Evolutionary conservation across 2,797 vertebrate genomes (phyloP).

Genomic region (Pangasius macronema): DNA sequence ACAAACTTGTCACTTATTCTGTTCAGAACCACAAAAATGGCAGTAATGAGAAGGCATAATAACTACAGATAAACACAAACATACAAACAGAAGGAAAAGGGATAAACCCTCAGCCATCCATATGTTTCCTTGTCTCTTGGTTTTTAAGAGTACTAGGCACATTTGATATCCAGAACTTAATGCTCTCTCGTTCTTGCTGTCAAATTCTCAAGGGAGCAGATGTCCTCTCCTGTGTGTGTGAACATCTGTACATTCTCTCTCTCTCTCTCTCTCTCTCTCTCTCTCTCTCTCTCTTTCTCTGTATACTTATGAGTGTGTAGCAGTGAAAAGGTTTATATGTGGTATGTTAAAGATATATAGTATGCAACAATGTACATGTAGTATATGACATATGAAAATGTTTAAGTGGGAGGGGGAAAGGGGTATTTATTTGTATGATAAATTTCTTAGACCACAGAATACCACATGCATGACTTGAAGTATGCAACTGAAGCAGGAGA

Average conservation of each 20-base stretch:
- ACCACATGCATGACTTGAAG: neutral
- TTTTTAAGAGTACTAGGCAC: conserved; percentile 35
- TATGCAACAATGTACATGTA: neutral
- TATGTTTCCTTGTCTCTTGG: conserved; percentile 20
- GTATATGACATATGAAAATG: neutral
- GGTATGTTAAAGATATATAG: neutral
- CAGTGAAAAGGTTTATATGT: neutral
- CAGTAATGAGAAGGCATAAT: neutral
- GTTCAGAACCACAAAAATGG: neutral
- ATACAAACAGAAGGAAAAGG: conserved; percentile 48
- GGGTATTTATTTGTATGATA: neutral
- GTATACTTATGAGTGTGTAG: neutral
- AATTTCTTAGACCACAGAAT: neutral
- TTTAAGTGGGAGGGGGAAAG: neutral
- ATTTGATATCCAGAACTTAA: conserved; percentile 38
- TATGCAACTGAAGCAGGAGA: neutral
- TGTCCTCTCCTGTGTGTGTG: conserved; percentile 36
- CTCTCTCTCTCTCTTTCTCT: neutral
- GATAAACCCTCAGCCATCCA: conserved; percentile 19
- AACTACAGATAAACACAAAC: conserved; percentile 45
- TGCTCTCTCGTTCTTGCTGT: conserved; percentile 39
- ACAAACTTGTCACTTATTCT: neutral
- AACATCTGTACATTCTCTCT: conserved; percentile 30
- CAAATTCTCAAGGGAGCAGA: conserved; percentile 42
- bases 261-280: conserved; percentile 9